phyloP scores from a whole-genome alignment of 2,888 invertebrate species.

The Campoplex nolae region DNA sequence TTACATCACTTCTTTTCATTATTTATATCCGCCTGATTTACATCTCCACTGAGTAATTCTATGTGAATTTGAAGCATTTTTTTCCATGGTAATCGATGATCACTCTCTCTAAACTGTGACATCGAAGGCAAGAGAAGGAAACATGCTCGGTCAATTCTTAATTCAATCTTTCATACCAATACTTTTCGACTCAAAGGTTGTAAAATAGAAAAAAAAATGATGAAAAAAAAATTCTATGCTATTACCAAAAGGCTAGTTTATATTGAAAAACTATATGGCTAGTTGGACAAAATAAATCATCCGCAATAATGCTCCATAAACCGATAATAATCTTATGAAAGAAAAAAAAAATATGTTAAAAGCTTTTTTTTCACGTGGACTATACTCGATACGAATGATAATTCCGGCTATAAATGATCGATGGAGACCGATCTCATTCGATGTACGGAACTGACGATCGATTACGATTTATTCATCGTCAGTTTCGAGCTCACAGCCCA shows the following conservation, averaged over 20 bases:
- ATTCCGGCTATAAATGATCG: slow-evolving; percentile 29
- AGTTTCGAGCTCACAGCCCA: slow-evolving; percentile 49
- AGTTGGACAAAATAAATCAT: neutral
- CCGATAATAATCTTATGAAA: slow-evolving; percentile 15
- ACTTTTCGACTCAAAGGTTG: neutral
- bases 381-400: neutral
- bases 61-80: neutral
- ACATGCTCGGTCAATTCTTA: neutral
- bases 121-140: neutral
- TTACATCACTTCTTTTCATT: slow-evolving; percentile 12
- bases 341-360: slow-evolving; percentile 11
- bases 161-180: neutral
- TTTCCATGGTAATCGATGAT: neutral
- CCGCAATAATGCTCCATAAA: neutral
- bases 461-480: slow-evolving; percentile 53
- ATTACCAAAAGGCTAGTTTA: too few species aligned
- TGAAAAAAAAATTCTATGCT: neutral
- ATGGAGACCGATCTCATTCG: slow-evolving; percentile 28
- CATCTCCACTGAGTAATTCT: neutral
- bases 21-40: slow-evolving; percentile 21
- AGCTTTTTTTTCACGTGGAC: slow-evolving; percentile 47
- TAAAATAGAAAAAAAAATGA: neutral
- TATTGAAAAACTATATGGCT: too few species aligned
- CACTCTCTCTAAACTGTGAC: neutral
- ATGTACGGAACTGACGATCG: slow-evolving; percentile 43